Conservation (phyloP, 2,113 vertebrate species). For the Zapornia atra region DNA sequence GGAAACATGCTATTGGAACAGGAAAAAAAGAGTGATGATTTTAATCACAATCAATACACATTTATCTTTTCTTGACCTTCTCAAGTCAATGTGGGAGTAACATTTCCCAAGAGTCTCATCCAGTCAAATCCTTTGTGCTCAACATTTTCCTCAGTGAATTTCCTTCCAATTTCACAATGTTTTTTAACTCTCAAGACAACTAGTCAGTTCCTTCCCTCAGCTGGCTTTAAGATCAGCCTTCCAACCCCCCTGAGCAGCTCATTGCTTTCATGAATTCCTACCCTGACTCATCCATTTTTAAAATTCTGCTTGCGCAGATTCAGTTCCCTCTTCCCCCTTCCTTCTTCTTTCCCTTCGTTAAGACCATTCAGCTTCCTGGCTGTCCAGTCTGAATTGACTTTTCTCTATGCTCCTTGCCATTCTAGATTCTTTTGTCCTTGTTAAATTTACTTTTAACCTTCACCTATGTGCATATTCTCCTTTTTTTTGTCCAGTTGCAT, state of each 20-base stretch:
- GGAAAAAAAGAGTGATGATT: neutral
- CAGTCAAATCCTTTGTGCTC: neutral
- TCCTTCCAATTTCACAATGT: neutral
- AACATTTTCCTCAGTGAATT: constrained; percentile 15
- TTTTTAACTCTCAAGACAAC: neutral
- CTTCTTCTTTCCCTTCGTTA: neutral
- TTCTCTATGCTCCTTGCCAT: neutral
- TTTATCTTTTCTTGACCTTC: neutral
- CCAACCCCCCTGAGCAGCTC: neutral
- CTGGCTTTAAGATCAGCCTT: neutral
- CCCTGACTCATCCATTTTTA: neutral
- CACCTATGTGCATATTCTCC: neutral
- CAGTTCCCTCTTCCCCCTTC: neutral
- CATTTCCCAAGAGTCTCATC: neutral
- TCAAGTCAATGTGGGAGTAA: neutral
- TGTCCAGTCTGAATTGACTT: neutral
- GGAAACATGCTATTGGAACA: neutral
- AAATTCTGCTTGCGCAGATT: neutral
- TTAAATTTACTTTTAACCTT: neutral
- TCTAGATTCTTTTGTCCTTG: neutral
- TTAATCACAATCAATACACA: neutral
- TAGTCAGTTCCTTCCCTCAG: neutral
- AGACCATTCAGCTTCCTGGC: neutral
- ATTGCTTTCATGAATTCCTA: neutral
- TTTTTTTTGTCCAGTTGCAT: neutral